Evolutionary conservation across 2,888 invertebrate genomes (phyloP), one percentile per base, ranked within the genome.

Genomic region (Diploptera punctata): DNA sequence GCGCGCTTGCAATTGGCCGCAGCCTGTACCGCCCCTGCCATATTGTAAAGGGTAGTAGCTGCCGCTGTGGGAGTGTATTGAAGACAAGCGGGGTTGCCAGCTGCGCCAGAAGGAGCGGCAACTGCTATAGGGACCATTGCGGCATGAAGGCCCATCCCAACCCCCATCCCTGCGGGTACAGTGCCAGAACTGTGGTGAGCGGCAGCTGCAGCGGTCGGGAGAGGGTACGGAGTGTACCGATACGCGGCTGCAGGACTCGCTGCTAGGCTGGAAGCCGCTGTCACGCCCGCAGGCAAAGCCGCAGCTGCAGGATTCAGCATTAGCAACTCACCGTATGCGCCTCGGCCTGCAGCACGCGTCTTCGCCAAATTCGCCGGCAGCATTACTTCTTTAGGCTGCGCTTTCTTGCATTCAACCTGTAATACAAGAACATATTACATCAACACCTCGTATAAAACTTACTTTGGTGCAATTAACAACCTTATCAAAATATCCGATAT

Each of bases 321-420:
- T 90, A 94, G 91, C 90, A 95, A 95, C 96, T 96, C 95, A 97
- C 96, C 96, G 91, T 96, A 97, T 88, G 95, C 94, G 86, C 95
- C 95, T 86, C 96, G 93, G 80, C 95, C 95, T 81, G 95, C 94
- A 84, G 95, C 95, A 84, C 96, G 91, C 86, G 95, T 96, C 89
- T 96, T 96, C 82, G 95, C 95, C 88, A 96, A 87, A 86, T 95
- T 96, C 80, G 95, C 94, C 81, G 99, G 99, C 83, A 99, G 91
- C 99, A 99, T 99, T 81, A 99, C 99, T 89, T 99, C 99, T 89
- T 99, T 99, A 77, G 99, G 99, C 87, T 99, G 99, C 82, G 99
- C 99, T 87, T 99, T 99, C 91, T 99, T 99, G 89, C 98, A 98
- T 89, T 99, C 99, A 88, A 99, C 98, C 98, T 99, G 88, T 52